Percentiles rank a stretch among this genome's conserved stretches.
These are phyloP conservation scores for Tyria jacobaeae DNA, from an alignment of 2,888 invertebrate species.

Conservation along the genomic window DNA sequence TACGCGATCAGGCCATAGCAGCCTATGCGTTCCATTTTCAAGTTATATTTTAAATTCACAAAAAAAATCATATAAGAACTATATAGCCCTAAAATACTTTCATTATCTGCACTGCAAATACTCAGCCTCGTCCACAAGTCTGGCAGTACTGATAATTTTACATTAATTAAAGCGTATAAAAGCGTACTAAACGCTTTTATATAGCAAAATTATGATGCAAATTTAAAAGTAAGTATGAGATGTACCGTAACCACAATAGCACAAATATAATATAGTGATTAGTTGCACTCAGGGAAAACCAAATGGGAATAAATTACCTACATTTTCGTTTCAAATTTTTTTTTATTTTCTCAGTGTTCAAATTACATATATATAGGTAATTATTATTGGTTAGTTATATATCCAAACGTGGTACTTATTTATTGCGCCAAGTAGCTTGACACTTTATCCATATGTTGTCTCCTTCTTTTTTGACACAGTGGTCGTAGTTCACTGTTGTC, in stretches of 20 bases:
- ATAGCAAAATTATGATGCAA: constrained; percentile 42
- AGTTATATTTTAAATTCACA: constrained; percentile 11
- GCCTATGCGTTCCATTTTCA: constrained; percentile 36
- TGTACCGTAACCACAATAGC: not conserved
- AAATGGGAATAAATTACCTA: not conserved
- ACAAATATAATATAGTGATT: not conserved
- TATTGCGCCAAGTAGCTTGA: not conserved
- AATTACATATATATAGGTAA: no score
- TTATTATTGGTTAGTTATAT: no score
- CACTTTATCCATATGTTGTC: no score
- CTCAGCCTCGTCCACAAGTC: constrained; percentile 38
- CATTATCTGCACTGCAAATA: constrained; percentile 19
- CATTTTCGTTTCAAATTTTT: not conserved
- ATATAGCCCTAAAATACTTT: constrained; percentile 3
- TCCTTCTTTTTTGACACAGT: no score
- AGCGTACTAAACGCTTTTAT: constrained; percentile 50
- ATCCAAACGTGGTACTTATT: not conserved
- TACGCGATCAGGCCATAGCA: constrained; percentile 19
- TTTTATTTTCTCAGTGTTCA: not conserved
- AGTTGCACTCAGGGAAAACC: not conserved
- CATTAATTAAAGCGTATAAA: constrained; percentile 43
- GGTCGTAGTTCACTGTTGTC: no score
- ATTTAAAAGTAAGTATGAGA: constrained; percentile 7
- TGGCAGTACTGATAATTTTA: constrained; percentile 38
- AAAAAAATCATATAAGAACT: constrained; percentile 3